Conservation (phyloP, 2,888 invertebrate genomes). For the Chrysomela aeneicollis region DNA sequence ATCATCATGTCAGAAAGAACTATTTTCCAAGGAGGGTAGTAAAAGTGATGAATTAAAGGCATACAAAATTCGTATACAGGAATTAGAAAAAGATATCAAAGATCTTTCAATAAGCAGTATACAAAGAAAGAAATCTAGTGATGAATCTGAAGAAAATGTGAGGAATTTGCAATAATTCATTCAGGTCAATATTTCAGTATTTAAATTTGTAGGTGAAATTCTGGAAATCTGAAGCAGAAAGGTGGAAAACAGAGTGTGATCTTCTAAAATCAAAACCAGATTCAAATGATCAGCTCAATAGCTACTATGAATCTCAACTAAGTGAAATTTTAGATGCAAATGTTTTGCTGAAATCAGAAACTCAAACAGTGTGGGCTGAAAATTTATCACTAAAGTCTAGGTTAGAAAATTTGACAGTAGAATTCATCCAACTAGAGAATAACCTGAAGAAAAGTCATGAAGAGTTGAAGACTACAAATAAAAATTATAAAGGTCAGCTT, state of each 20-base stretch:
- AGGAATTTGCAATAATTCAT: slow-evolving; percentile 16
- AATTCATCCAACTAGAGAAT: slow-evolving; percentile 64
- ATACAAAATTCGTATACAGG: slow-evolving; percentile 57
- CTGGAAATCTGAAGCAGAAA: slow-evolving; percentile 73
- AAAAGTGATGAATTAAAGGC: slow-evolving; percentile 68
- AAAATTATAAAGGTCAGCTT: slow-evolving; percentile 75
- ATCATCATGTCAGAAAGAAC: slow-evolving; percentile 66
- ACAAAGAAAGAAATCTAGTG: slow-evolving; percentile 34
- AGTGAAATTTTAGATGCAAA: slow-evolving; percentile 53
- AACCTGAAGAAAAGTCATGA: slow-evolving; percentile 69
- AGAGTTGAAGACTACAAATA: slow-evolving; percentile 70
- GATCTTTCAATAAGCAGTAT: slow-evolving; percentile 30
- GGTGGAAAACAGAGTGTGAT: slow-evolving; percentile 78
- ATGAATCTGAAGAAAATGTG: slow-evolving; percentile 43
- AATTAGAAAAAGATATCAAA: slow-evolving; percentile 41
- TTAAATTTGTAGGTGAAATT: slow-evolving; percentile 40
- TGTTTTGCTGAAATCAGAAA: slow-evolving; percentile 53
- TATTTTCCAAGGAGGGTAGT: slow-evolving; percentile 61
- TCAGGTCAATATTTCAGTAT: background rate
- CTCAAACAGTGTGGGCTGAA: slow-evolving; percentile 56
- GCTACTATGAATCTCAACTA: slow-evolving; percentile 57
- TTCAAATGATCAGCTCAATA: slow-evolving; percentile 54
- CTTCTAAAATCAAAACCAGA: slow-evolving; percentile 62
- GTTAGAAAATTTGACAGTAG: slow-evolving; percentile 63
- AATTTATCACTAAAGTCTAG: slow-evolving; percentile 61